Percentiles rank a stretch among this genome's conserved stretches.
Conservation (phyloP, 2,888 invertebrate genomes). For the Oscheius onirici region DNA sequence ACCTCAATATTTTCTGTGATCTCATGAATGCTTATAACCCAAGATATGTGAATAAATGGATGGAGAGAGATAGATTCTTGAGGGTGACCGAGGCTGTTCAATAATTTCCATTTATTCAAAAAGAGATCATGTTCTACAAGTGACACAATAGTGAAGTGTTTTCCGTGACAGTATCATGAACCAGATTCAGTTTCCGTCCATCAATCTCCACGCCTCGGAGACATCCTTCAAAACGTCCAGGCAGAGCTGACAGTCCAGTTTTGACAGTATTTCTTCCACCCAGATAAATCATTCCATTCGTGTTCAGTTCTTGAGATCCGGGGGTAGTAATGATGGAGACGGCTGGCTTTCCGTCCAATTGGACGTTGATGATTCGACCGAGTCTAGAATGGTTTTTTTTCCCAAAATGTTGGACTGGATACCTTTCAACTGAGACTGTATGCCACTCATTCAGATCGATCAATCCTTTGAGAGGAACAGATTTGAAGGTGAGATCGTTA, state of each 20-base stretch:
- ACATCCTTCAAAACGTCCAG: slow-evolving; percentile 12
- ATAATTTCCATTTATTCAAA: slow-evolving; percentile 15
- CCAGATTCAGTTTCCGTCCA: slow-evolving; percentile 20
- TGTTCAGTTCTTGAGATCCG: slow-evolving; percentile 48
- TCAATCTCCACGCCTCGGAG: slow-evolving; percentile 12
- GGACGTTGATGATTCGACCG: slow-evolving; percentile 44
- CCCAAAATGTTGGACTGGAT: too few species aligned
- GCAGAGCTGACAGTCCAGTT: neutral
- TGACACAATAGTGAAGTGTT: slow-evolving; percentile 15
- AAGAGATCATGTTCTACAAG: neutral
- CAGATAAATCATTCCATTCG: slow-evolving; percentile 53
- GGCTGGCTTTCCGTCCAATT: slow-evolving; percentile 44
- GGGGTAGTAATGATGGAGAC: slow-evolving; percentile 51
- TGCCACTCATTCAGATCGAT: slow-evolving; percentile 55
- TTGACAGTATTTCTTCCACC: slow-evolving; percentile 20
- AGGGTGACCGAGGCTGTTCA: too few species aligned
- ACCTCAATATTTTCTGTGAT: too few species aligned
- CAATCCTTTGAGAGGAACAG: slow-evolving; percentile 44
- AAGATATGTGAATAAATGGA: too few species aligned
- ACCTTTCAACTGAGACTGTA: slow-evolving; percentile 47
- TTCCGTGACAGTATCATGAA: slow-evolving; percentile 11
- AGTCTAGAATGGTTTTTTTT: slow-evolving; percentile 39
- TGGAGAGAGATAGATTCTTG: too few species aligned
- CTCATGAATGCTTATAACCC: too few species aligned
- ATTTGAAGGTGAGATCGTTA: slow-evolving; percentile 46